Evolutionary conservation across 2,888 invertebrate species (phyloP), one percentile per base, ranked within the genome.

Genomic region (Frankliniella intonsa): DNA sequence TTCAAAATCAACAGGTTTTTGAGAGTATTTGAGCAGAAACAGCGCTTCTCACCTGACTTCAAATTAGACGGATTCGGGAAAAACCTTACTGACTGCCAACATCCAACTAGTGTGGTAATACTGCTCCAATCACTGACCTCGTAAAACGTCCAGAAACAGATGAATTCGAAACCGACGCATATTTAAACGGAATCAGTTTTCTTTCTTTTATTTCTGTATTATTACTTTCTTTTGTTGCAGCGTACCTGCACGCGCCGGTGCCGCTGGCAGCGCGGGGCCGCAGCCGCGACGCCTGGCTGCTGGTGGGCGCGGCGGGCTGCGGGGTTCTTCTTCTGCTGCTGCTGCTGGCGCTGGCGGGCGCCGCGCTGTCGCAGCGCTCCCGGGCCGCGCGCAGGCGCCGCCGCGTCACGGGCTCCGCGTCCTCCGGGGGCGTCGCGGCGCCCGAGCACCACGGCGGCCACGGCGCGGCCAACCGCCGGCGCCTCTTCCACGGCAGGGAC

Each of bases 191-290:
- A n/a, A n/a, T n/a, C n/a, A n/a, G n/a, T n/a, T n/a, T n/a, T n/a
- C n/a, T n/a, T n/a, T n/a, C n/a, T n/a, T n/a, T n/a, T n/a, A n/a
- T n/a, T n/a, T n/a, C n/a, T n/a, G n/a, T n/a, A n/a, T n/a, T n/a
- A n/a, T 38, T 25, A 38, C 17, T 49, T 17, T 0, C 2, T 27
- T 49, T 17, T 49, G 62, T 25, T 11, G 38, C 89, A 94, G 94
- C 94, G 83, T 94, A 92, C 88, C 88, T 93, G 86, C 92, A 92
- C 87, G 91, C 92, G 69, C 90, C 91, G 0, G 91, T 90, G n/a
- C 83, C 83, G 82, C 82, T 81, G 50, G 83, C 55, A 49, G 81
- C 90, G 85, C 84, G 89, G 85, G 86, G 81, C 85, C 5, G 86
- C 0, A 87, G 88, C 0, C 88, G 90, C 83, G 90, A 90, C 84